Conservation (phyloP, 1,140 invertebrate genomes). For the Bombus confusus region DNA sequence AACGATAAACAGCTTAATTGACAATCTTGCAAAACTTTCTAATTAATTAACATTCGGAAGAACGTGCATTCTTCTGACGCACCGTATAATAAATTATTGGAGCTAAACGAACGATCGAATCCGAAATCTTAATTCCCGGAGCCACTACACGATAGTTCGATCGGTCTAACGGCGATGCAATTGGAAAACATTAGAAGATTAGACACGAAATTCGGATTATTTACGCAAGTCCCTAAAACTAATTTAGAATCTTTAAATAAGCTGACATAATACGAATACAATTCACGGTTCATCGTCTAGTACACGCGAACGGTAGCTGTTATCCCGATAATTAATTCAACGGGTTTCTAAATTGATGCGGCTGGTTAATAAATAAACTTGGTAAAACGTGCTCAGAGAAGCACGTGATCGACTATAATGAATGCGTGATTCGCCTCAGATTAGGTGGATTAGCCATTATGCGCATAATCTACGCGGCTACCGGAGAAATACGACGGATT, state of each 20-base stretch:
- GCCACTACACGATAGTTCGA: too few species aligned
- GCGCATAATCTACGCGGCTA: slow-evolving; percentile 18
- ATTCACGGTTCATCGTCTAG: too few species aligned
- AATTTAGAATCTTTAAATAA: neutral
- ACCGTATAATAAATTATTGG: too few species aligned
- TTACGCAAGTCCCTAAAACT: neutral
- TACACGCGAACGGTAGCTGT: neutral
- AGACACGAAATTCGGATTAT: neutral
- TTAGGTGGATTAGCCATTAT: slow-evolving; percentile 43
- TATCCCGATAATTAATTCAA: neutral
- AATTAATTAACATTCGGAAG: neutral
- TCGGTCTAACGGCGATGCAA: too few species aligned
- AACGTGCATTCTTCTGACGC: too few species aligned
- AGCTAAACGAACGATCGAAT: neutral
- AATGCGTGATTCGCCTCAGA: slow-evolving; percentile 26
- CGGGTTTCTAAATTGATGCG: neutral
- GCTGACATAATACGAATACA: too few species aligned
- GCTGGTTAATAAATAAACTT: slow-evolving; percentile 18
- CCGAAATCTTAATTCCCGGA: neutral
- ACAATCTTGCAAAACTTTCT: neutral
- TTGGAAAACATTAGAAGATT: too few species aligned
- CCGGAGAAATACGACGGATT: slow-evolving; percentile 38
- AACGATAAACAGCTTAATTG: neutral
- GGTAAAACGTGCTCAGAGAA: neutral
- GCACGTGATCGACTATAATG: slow-evolving; percentile 29